Evolutionary conservation across 1,140 invertebrate species (phyloP).

Genomic region (Bombus vancouverensis): DNA sequence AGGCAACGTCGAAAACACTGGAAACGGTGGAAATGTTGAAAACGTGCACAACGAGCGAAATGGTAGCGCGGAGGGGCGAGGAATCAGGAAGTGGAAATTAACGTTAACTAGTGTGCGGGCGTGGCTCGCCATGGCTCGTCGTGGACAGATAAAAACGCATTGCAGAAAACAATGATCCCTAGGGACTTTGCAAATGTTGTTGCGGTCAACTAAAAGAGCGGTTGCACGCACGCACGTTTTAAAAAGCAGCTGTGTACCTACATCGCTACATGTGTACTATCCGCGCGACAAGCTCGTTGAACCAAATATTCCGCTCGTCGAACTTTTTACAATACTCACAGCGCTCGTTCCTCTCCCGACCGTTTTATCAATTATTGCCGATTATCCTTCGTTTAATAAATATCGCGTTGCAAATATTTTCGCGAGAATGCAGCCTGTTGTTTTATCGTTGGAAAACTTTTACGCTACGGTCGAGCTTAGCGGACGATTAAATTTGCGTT

Average conservation of each 20-base stretch:
- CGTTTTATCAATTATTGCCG: not conserved
- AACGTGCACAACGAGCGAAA: conserved; percentile 1
- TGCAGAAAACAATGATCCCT: conserved; percentile 47
- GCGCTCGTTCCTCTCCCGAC: not conserved
- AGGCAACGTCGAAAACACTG: not conserved
- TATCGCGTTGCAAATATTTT: not conserved
- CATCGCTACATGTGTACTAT: not conserved
- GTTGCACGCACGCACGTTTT: conserved; percentile 8
- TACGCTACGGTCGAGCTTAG: not conserved
- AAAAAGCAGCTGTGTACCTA: conserved; percentile 38
- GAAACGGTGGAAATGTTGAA: not conserved
- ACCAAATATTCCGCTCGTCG: conserved; percentile 19
- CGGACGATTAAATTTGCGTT: no score
- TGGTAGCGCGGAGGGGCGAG: not conserved
- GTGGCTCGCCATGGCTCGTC: not conserved
- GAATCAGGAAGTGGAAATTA: conserved; percentile 33
- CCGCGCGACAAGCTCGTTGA: not conserved
- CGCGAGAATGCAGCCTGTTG: not conserved
- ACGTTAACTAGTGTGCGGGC: conserved; percentile 2
- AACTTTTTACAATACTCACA: conserved; percentile 15
- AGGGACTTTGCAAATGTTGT: conserved; percentile 51
- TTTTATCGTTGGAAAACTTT: not conserved
- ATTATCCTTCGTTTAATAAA: not conserved
- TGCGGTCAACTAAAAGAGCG: conserved; percentile 35
- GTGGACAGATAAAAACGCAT: conserved; percentile 12